A percentile compares a stretch with the other conserved stretches of the same genome.
These are phyloP conservation scores for Idaea aversata DNA, from an alignment of 2,888 invertebrate species.

Conservation along the genomic window DNA sequence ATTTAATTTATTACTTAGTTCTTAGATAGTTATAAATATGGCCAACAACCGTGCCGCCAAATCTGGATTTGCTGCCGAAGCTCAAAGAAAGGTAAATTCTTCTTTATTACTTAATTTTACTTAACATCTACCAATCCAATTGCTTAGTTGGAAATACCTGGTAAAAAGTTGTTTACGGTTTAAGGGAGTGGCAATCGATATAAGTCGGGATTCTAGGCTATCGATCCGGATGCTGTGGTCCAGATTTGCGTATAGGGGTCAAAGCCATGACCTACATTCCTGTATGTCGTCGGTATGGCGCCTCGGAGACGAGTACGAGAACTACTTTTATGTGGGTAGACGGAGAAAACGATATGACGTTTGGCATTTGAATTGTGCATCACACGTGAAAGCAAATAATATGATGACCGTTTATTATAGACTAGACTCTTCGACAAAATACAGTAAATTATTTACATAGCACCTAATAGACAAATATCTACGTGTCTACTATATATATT, in stretches of 20 bases:
- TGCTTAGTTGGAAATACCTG: slow-evolving; percentile 8
- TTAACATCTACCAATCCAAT: slow-evolving; percentile 12
- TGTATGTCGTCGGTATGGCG: slow-evolving; percentile 22
- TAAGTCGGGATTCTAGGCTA: slow-evolving; percentile 45
- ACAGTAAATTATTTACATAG: neutral
- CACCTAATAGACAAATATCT: neutral
- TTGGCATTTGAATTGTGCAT: neutral
- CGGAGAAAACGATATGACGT: neutral
- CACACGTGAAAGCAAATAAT: neutral
- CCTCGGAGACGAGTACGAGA: slow-evolving; percentile 9
- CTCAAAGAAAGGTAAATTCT: slow-evolving; percentile 92
- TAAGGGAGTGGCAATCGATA: slow-evolving; percentile 38
- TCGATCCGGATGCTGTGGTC: slow-evolving; percentile 73
- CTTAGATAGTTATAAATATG: slow-evolving; percentile 77
- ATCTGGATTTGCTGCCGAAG: slow-evolving; percentile 97
- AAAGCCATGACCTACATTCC: slow-evolving; percentile 68
- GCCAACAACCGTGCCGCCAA: slow-evolving; percentile 92
- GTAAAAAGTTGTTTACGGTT: slow-evolving; percentile 21
- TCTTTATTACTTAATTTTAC: slow-evolving; percentile 25
- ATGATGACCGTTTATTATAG: neutral
- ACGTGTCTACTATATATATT: neutral
- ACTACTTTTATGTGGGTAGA: slow-evolving; percentile 13
- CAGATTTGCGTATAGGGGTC: slow-evolving; percentile 64
- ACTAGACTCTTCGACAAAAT: neutral
- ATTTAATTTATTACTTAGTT: slow-evolving; percentile 63